Conservation (phyloP, 2,888 invertebrate genomes). For the Bombylius discolor region DNA sequence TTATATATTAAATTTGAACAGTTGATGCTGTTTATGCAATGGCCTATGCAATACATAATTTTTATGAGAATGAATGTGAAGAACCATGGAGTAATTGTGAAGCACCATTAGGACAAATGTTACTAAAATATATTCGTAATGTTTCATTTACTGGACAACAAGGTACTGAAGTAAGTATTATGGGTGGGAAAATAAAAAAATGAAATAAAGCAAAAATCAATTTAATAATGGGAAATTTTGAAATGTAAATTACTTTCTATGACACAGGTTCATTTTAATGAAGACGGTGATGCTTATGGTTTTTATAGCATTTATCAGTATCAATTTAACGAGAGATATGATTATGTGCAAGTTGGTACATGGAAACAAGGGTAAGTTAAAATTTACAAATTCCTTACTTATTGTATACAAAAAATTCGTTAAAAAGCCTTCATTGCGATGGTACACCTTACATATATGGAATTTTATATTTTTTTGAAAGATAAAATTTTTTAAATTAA, state of each 20-base stretch:
- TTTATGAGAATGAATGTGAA: slow-evolving; percentile 45
- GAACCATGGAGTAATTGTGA: slow-evolving; percentile 36
- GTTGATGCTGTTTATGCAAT: slow-evolving; percentile 68
- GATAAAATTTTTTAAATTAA: neutral
- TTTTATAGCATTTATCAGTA: slow-evolving; percentile 59
- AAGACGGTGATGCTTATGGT: slow-evolving; percentile 53
- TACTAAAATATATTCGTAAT: slow-evolving; percentile 49
- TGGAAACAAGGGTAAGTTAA: slow-evolving; percentile 43
- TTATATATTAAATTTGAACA: slow-evolving; percentile 15
- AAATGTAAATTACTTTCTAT: neutral
- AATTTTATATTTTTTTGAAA: too few relatives aligned
- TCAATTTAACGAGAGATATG: slow-evolving; percentile 43
- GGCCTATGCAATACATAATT: slow-evolving; percentile 54
- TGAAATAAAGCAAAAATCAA: too few relatives aligned
- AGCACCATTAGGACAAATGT: slow-evolving; percentile 40
- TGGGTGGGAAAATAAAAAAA: too few relatives aligned
- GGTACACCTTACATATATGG: too few relatives aligned
- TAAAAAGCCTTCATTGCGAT: too few relatives aligned
- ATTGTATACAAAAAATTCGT: too few relatives aligned
- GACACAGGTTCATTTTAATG: slow-evolving; percentile 39
- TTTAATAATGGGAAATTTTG: too few relatives aligned
- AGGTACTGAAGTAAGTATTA: slow-evolving; percentile 24
- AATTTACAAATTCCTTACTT: too few relatives aligned
- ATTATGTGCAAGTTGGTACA: slow-evolving; percentile 45
- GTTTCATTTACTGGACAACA: slow-evolving; percentile 42